Conservation (phyloP, 2,888 invertebrate species). For the Merodon equestris region DNA sequence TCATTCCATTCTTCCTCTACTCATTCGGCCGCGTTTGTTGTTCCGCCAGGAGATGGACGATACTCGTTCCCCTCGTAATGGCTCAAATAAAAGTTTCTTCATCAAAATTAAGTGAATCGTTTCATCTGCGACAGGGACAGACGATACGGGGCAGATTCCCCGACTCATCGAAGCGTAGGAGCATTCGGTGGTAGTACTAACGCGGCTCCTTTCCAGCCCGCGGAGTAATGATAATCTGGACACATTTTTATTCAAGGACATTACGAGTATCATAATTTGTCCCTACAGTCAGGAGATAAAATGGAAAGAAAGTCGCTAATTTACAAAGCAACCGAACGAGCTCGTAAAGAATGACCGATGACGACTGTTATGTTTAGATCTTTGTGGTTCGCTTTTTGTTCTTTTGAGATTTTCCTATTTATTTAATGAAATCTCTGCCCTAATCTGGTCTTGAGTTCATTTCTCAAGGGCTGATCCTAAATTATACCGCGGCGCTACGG, state of each 20-base stretch:
- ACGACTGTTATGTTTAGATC: too few species aligned
- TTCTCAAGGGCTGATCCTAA: too few species aligned
- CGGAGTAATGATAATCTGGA: conserved; percentile 32
- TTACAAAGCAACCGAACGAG: too few species aligned
- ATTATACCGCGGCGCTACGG: too few species aligned
- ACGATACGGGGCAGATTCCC: conserved; percentile 10
- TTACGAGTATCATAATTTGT: conserved; percentile 60
- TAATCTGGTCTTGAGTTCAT: too few species aligned
- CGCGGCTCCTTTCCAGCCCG: conserved; percentile 50
- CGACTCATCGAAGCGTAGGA: neutral
- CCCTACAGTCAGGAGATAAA: conserved; percentile 33
- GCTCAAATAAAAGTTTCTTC: conserved; percentile 62
- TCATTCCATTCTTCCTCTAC: neutral
- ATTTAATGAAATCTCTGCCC: too few species aligned
- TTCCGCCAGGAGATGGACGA: conserved; percentile 9
- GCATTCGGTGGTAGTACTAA: neutral
- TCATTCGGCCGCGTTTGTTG: neutral
- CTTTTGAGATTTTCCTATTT: too few species aligned
- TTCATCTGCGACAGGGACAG: conserved; percentile 52
- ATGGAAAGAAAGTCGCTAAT: neutral
- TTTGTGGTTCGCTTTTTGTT: too few species aligned
- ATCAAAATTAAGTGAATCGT: conserved; percentile 64
- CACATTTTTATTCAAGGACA: conserved; percentile 48
- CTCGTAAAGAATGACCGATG: too few species aligned
- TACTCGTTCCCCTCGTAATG: conserved; percentile 44